A percentile compares a stretch with the other conserved stretches of the same genome.
phyloP scores from a whole-genome alignment of 2,113 vertebrate species.

The Oceanodroma tethys region DNA sequence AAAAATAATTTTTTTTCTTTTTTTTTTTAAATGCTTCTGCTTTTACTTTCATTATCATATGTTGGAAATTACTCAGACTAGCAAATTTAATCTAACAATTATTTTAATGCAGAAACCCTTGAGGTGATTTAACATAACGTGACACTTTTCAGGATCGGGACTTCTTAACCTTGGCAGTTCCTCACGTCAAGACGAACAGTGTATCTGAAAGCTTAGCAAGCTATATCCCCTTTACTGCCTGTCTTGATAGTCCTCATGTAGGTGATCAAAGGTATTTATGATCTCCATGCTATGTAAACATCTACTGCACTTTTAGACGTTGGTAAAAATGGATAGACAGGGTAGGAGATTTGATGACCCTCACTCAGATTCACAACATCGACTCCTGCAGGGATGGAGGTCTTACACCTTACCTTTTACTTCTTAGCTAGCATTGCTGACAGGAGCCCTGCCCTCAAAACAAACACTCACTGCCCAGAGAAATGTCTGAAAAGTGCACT shows the following conservation, averaged over 20 bases:
- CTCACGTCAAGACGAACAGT: neutral
- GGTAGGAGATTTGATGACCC: neutral
- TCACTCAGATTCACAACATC: neutral
- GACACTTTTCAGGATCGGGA: neutral
- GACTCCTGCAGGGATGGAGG: neutral
- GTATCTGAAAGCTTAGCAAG: neutral
- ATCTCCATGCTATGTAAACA: neutral
- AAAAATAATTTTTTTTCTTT: too few species aligned
- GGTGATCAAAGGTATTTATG: neutral
- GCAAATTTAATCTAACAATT: neutral
- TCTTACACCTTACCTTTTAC: neutral
- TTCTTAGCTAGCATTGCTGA: neutral
- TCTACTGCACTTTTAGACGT: neutral
- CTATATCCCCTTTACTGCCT: neutral
- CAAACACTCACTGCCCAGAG: neutral
- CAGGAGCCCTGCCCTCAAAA: neutral
- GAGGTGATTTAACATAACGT: neutral
- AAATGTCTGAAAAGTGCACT: neutral
- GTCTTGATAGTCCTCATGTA: neutral
- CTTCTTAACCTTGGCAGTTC: neutral
- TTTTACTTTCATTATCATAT: neutral
- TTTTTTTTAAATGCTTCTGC: neutral
- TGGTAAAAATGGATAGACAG: neutral
- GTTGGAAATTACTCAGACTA: neutral
- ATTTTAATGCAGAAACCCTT: neutral